Evolutionary conservation across 2,888 invertebrate species (phyloP), one percentile per base, ranked within the genome.

Genomic region (Tiliacea citrago): DNA sequence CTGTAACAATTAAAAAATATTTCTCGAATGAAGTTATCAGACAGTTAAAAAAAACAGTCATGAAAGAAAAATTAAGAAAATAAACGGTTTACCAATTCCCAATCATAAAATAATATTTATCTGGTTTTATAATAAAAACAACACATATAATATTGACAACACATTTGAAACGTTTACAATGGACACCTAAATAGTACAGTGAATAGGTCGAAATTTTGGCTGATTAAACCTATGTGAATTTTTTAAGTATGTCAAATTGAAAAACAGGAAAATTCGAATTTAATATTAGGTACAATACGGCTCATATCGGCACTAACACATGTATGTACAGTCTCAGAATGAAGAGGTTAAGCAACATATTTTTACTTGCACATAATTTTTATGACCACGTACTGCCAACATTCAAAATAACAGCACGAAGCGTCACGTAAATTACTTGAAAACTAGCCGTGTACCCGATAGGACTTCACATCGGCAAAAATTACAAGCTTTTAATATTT

Each of bases 121-220:
- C 24, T 39, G 51, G 9, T 60, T 77, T 10, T 16, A 42, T n/a
- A 77, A 75, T 42, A 77, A 58, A 65, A 21, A 67, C 6, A 45
- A 65, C 13, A 57, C 24, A 51, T 3, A 57, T 21, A 74, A 76
- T 21, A 45, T 39, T 60, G 68, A 68, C 45, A 75, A 21, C 53
- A 62, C 55, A 21, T 16, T 55, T 24, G 18, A 55, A 69, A 76
- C 55, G 42, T 21, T 68, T 42, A 69, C 61, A 76, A 42, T 10
- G 13, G 13, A 61, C 18, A 55, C 3, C 0, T 29, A 29, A 18
- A 61, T 42, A 47, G n/a, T 57, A 42, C 55, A 63, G 45, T 24
- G 51, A 53, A 24, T 16, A 35, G 3, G 5, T 29, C 2, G 39
- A 49, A 65, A 49, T 2, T 29, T 49, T 35, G 49, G 47, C 7